Base-by-base conservation (phyloP, 2,888 invertebrate species). In the Lissonota sp. region DNA sequence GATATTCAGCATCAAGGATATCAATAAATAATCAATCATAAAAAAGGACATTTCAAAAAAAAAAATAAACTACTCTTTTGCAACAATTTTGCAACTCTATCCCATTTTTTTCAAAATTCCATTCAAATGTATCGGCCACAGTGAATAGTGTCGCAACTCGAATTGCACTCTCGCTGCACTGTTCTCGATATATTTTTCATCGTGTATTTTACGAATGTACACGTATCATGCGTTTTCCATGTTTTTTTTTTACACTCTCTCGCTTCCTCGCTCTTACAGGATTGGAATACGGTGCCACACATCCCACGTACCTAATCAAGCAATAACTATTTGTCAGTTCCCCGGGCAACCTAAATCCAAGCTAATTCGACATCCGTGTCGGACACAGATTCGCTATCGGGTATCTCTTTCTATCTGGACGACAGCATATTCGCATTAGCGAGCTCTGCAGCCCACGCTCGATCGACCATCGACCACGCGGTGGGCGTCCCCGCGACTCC, bases 281-380 rank as follows among this genome's bases (percentile, higher is more conserved):
- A 70, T 71, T 74, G 71, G 62, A 62, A 82, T 64, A 71, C 83
- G 81, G 76, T 70, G 80, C 73, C 72, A 80, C 82, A 76, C 82
- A 79, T 67, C 78, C 78, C 74, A 83, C 85, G 83, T 84, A 85
- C 90, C 92, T 92, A 92, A 92, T 92, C 92, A 91, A 92, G 92
- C 92, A 92, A 92, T 91, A 92, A 92, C 92, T 92, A 92, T 92
- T 92, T 92, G 92, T 92, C 92, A 92, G 92, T 91, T 90, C 89
- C 89, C 90, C 87, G 89, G 90, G 90, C 91, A 92, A 92, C 91
- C 92, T 92, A 92, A 92, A 92, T 92, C 91, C 92, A 90, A 91
- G 92, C 92, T 92, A 92, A 92, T 92, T 92, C 92, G 92, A 92
- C 92, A 92, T 92, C 92, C 92, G 90, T 92, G 92, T 92, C 91